Base-by-base conservation (phyloP, 2,797 vertebrate species). In the Liparis tanakae region DNA sequence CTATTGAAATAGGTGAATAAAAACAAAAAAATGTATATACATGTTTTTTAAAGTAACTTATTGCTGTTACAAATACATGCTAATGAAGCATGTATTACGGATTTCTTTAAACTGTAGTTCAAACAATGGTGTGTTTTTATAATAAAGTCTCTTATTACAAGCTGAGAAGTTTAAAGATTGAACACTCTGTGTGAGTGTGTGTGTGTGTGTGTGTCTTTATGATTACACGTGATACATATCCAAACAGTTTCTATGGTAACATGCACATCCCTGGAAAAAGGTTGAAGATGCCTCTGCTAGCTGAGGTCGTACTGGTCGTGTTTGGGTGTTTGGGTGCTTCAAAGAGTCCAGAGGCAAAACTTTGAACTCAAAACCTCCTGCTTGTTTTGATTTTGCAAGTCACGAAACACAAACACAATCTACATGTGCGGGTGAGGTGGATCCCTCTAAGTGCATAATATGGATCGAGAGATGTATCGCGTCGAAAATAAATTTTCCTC, bases 181-280 rank as follows among this genome's bases (percentile, higher is more conserved):
- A 22, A 69, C 44, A 43, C 14, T 10, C 10, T 18, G 20, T 50
- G 61, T 67, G 34, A n/a, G 43, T 39, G 36, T 41, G 20, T 36
- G 43, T 6, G 15, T 18, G 17, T 73, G 61, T 54, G 60, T 51
- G 15, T 59, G 51, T 60, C 54, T n/a, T 65, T 77, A 33, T 50
- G 44, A 56, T 66, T 67, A 55, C 70, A 60, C 30, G 70, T 85
- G 90, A 89, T 87, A 87, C 72, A 84, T 57, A 79, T 78, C 64
- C 44, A 60, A 86, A 62, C 43, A 18, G 87, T 91, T 91, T 83
- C 88, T 81, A 90, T 90, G 87, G 88, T 62, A 89, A 91, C 86
- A 3, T 66, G 37, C 58, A 43, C 68, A 55, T 82, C 65, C 39
- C 46, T 59, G 51, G 57, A 55, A 74, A 7, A 74, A 78, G 72